Evolutionary conservation across 2,113 vertebrate genomes (phyloP).

Genomic region (Hucho hucho): DNA sequence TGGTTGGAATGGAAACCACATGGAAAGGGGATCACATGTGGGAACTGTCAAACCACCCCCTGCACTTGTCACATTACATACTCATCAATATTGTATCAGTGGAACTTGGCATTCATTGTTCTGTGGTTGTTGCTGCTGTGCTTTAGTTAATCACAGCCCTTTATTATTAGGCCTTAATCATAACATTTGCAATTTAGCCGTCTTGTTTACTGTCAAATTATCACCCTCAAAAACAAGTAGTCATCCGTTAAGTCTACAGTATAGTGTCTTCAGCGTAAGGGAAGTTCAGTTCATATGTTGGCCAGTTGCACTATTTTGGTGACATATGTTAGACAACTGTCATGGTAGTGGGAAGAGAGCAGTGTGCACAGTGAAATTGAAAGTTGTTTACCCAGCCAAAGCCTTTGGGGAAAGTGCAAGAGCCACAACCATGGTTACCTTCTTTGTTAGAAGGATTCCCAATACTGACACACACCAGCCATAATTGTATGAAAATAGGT

Average conservation of each 20-base stretch:
- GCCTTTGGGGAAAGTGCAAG: conserved; percentile 46
- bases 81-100: too few relatives aligned
- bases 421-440: conserved; percentile 43
- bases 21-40: background rate
- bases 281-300: background rate
- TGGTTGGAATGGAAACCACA: background rate
- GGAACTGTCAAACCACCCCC: background rate
- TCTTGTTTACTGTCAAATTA: too few relatives aligned
- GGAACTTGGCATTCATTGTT: too few relatives aligned
- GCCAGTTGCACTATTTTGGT: conserved; percentile 30
- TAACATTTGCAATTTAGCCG: too few relatives aligned
- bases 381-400: conserved; percentile 47
- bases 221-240: too few relatives aligned
- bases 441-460: conserved; percentile 16
- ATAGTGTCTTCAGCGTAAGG: too few relatives aligned
- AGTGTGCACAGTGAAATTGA: conserved; percentile 15
- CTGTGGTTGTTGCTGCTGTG: too few relatives aligned
- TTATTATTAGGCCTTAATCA: too few relatives aligned
- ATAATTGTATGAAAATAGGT: background rate
- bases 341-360: conserved; percentile 16
- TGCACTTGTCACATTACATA: background rate
- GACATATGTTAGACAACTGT: conserved; percentile 27
- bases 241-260: too few relatives aligned
- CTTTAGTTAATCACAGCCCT: too few relatives aligned
- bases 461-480: conserved; percentile 38